Evolutionary conservation across 2,113 vertebrate genomes (phyloP).

Genomic region (Pelmatolapia mariae): DNA sequence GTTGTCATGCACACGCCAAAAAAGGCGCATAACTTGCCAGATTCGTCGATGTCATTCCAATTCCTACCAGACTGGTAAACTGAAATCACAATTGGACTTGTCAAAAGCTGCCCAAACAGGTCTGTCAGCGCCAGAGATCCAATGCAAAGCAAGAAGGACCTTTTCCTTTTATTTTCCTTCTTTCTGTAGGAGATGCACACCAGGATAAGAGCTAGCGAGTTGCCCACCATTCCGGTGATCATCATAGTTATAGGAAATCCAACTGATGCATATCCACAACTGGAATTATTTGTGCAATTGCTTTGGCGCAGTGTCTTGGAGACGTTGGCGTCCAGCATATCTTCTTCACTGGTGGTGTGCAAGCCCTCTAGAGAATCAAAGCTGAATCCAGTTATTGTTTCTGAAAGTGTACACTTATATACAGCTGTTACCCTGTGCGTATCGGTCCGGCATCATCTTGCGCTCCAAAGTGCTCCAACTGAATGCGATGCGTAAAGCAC

Average conservation of each 20-base stretch:
- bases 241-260: conserved; percentile 90
- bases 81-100: conserved; percentile 89
- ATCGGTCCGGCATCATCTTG: background rate
- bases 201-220: conserved; percentile 85
- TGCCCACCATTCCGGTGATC: conserved; percentile 88
- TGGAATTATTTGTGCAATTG: conserved; percentile 27
- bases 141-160: conserved; percentile 91
- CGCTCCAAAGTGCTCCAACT: background rate
- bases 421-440: background rate
- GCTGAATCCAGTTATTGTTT: conserved; percentile 35
- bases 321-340: conserved; percentile 59
- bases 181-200: conserved; percentile 82
- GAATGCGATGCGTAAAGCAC: conserved; percentile 33
- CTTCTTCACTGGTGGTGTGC: background rate
- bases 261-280: conserved; percentile 79
- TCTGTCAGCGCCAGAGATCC: conserved; percentile 90
- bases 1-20: conserved; percentile 92
- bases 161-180: conserved; percentile 81
- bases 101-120: conserved; percentile 88
- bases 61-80: conserved; percentile 79
- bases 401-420: background rate
- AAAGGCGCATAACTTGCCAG: conserved; percentile 81
- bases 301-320: conserved; percentile 45
- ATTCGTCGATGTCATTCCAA: conserved; percentile 81
- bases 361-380: conserved; percentile 22